Conservation (phyloP, 2,797 vertebrate species). For the Carapus acus region DNA sequence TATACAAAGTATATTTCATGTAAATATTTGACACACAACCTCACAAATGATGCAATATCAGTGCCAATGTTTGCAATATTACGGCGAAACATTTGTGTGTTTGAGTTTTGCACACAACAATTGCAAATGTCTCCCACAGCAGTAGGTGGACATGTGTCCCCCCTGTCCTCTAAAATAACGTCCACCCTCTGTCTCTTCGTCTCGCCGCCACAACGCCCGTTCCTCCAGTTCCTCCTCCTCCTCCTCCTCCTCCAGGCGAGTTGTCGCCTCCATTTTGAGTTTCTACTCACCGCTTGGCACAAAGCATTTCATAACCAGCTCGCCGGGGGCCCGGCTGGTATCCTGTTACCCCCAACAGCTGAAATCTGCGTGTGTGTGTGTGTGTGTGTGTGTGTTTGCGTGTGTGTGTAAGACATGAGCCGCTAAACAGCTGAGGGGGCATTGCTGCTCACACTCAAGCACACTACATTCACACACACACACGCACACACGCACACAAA, state of each 20-base stretch:
- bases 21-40: too few species aligned
- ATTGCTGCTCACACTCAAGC: slow-evolving; percentile 47
- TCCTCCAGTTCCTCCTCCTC: background rate
- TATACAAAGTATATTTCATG: too few species aligned
- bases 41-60: too few species aligned
- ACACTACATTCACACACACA: slow-evolving; percentile 35
- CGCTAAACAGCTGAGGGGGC: slow-evolving; percentile 74
- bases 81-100: too few species aligned
- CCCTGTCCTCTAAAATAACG: too few species aligned
- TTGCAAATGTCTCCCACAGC: too few species aligned
- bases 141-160: too few species aligned
- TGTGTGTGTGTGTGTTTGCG: slow-evolving; percentile 43
- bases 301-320: slow-evolving; percentile 60
- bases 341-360: slow-evolving; percentile 75
- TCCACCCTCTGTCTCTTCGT: too few species aligned
- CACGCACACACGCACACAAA: slow-evolving; percentile 18
- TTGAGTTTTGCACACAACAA: too few species aligned
- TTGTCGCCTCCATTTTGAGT: slow-evolving; percentile 27
- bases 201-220: too few species aligned
- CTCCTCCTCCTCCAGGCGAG: slow-evolving; percentile 1
- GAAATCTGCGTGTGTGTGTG: slow-evolving; percentile 71
- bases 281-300: slow-evolving; percentile 42
- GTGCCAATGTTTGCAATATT: too few species aligned
- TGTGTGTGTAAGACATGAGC: slow-evolving; percentile 54
- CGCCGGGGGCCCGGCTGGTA: slow-evolving; percentile 51